phyloP scores from a whole-genome alignment of 2,888 invertebrate species.

The Achlya flavicornis region DNA sequence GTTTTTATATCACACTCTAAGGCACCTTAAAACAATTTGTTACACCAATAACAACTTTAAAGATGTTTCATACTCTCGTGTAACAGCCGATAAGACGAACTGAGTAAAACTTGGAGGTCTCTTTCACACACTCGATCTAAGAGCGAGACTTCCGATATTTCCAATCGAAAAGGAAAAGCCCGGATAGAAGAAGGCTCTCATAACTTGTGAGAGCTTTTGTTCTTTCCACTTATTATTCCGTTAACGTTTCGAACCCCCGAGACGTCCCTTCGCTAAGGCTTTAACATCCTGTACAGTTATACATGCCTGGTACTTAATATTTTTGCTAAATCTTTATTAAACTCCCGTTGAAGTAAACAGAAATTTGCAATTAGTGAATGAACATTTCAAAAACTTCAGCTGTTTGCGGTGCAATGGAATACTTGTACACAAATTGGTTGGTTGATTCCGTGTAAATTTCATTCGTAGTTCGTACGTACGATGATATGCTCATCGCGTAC shows the following conservation, averaged over 20 bases:
- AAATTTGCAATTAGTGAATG: neutral
- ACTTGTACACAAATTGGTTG: conserved; percentile 38
- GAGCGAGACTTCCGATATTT: conserved; percentile 25
- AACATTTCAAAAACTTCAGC: neutral
- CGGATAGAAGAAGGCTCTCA: conserved; percentile 34
- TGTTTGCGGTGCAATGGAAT: conserved; percentile 16
- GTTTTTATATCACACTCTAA: conserved; percentile 18
- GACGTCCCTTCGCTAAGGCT: conserved; percentile 42
- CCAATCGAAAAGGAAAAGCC: conserved; percentile 11
- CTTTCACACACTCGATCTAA: neutral
- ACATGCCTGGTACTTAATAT: conserved; percentile 39
- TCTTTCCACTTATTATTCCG: conserved; percentile 63
- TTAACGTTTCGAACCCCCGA: conserved; percentile 45
- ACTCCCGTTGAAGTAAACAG: conserved; percentile 16
- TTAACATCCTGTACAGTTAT: conserved; percentile 47
- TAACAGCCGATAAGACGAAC: conserved; percentile 1
- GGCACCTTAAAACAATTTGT: conserved; percentile 7
- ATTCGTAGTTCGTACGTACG: conserved; percentile 35
- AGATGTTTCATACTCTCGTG: neutral
- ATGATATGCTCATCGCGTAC: conserved; percentile 47
- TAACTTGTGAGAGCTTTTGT: conserved; percentile 52
- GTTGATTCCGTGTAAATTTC: conserved; percentile 29
- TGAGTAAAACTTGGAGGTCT: neutral
- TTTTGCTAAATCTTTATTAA: conserved; percentile 32
- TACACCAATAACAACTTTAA: conserved; percentile 7